A percentile compares a stretch with the other conserved stretches of the same genome.
Evolutionary conservation across 2,113 vertebrate species (phyloP).

Genomic region (Eubucco bourcierii): DNA sequence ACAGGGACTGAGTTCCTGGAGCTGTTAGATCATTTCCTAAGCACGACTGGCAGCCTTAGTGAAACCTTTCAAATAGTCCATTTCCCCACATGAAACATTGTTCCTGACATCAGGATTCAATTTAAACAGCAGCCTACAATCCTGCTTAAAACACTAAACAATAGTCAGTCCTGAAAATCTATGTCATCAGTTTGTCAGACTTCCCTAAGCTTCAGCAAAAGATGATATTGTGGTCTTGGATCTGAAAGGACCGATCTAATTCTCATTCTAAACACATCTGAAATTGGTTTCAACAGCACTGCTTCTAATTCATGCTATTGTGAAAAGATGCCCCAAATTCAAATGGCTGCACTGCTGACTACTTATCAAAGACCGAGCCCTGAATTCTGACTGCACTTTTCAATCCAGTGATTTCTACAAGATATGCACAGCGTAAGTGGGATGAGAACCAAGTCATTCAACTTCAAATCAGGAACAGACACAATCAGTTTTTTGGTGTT

Average conservation of each 20-base stretch:
- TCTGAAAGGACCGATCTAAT: neutral
- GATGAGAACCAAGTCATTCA: neutral
- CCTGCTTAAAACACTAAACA: neutral
- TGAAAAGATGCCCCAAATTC: neutral
- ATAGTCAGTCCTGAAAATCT: neutral
- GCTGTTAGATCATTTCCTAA: neutral
- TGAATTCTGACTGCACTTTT: neutral
- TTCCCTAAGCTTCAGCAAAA: neutral
- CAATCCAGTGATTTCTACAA: neutral
- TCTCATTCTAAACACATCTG: neutral
- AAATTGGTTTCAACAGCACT: neutral
- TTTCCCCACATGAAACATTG: neutral
- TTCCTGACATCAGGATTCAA: conserved; percentile 8
- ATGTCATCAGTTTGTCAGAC: conserved; percentile 2
- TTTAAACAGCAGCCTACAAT: neutral
- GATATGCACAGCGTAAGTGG: neutral
- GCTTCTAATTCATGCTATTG: neutral
- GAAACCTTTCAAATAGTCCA: neutral
- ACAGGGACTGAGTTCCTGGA: neutral
- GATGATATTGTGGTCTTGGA: neutral
- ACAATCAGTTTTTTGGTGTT: neutral
- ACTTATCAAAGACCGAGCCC: neutral
- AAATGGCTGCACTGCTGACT: neutral
- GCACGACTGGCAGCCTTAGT: neutral
- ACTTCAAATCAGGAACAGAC: neutral